Conservation (phyloP, 2,888 invertebrate genomes). For the Limnephilus rhombicus region DNA sequence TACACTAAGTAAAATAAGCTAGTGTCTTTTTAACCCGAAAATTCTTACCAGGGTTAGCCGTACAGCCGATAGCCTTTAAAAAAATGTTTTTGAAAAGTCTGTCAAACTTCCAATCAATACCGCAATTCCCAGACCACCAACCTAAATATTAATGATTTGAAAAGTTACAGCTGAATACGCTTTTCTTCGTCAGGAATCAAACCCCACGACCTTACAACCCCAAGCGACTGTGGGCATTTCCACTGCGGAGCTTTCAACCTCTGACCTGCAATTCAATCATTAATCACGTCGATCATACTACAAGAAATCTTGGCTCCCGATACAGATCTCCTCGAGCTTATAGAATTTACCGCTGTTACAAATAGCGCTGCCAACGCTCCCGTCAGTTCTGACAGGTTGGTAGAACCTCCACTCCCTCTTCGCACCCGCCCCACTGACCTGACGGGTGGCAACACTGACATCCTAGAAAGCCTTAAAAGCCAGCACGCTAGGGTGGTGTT, state of each 20-base stretch:
- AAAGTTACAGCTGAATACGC: no score
- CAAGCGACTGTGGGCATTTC: neutral
- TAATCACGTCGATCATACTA: neutral
- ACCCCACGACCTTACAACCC: neutral
- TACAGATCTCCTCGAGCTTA: neutral
- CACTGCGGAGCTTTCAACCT: neutral
- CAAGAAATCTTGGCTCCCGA: neutral
- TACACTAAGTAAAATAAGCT: no score
- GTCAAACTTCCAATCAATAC: no score
- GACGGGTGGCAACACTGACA: neutral
- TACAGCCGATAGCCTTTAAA: no score
- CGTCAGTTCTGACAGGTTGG: neutral
- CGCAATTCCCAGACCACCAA: no score
- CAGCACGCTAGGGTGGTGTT: neutral
- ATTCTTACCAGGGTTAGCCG: no score
- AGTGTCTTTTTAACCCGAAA: no score
- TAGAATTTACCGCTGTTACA: neutral
- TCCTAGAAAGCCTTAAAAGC: constrained; percentile 1
- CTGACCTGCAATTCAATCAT: neutral
- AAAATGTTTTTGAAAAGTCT: no score
- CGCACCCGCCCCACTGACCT: neutral
- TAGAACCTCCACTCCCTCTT: neutral
- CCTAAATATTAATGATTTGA: no score
- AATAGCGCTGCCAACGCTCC: neutral
- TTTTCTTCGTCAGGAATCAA: neutral